Evolutionary conservation across 2,888 invertebrate genomes (phyloP).

Genomic region (Drosophila algonquin): DNA sequence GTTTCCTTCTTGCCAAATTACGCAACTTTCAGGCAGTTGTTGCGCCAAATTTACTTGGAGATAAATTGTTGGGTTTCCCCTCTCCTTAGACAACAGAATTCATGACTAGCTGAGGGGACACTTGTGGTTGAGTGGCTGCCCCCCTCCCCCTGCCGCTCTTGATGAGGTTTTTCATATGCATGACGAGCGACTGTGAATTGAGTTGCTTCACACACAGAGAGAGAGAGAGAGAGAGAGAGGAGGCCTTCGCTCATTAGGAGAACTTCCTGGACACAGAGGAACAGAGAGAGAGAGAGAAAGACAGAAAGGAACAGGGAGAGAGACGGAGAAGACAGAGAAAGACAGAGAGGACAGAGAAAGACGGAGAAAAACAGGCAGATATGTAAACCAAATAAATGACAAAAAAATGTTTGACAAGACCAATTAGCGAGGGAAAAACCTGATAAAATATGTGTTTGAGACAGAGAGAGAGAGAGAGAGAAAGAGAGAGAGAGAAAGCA

Average conservation of each 20-base stretch:
- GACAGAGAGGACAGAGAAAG: background rate
- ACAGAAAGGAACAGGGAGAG: background rate
- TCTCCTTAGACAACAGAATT: background rate
- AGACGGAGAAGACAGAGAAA: background rate
- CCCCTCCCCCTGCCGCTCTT: slow-evolving; percentile 9
- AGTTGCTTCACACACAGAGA: slow-evolving; percentile 18
- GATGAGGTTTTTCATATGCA: slow-evolving; percentile 61
- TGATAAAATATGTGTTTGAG: background rate
- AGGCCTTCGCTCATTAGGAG: slow-evolving; percentile 48
- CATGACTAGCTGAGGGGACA: slow-evolving; percentile 40
- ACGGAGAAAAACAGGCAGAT: background rate
- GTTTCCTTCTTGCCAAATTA: slow-evolving; percentile 27
- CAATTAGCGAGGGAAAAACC: slow-evolving; percentile 9
- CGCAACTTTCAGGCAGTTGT: slow-evolving; percentile 47
- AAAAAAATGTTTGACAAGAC: slow-evolving; percentile 26
- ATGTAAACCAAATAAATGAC: background rate
- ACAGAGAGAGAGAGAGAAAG: background rate
- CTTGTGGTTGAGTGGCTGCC: slow-evolving; percentile 35
- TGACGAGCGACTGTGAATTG: slow-evolving; percentile 52
- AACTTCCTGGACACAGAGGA: slow-evolving; percentile 18
- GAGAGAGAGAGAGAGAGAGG: background rate
- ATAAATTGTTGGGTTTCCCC: slow-evolving; percentile 56
- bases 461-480: background rate
- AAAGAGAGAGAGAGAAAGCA: no score
- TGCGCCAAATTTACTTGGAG: slow-evolving; percentile 46